These are phyloP conservation scores for Fregata magnificens DNA, from an alignment of 2,113 vertebrate species.

Conservation along the genomic window DNA sequence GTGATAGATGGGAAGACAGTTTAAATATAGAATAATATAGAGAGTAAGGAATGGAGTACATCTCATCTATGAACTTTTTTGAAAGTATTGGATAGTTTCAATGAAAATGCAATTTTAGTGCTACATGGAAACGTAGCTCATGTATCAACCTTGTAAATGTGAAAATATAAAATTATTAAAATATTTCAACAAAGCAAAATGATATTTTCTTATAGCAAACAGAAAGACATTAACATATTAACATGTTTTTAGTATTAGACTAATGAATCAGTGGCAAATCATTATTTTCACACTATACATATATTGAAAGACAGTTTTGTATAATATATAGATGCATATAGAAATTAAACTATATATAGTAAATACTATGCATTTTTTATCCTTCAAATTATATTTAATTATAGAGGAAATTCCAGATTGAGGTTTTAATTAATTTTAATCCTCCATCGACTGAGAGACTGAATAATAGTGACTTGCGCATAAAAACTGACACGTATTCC, in stretches of 20 bases:
- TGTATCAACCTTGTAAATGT: neutral
- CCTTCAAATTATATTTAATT: conserved; percentile 2
- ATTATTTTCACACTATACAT: neutral
- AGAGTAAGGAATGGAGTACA: neutral
- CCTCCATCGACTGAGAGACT: neutral
- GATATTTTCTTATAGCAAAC: neutral
- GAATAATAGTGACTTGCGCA: neutral
- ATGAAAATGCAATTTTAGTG: neutral
- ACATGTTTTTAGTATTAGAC: neutral
- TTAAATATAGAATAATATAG: neutral
- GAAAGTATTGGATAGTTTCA: neutral
- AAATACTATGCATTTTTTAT: neutral
- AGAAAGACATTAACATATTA: neutral
- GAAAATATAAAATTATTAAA: neutral
- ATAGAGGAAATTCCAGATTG: neutral
- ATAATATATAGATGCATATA: neutral
- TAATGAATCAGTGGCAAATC: neutral
- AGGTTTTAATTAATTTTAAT: neutral
- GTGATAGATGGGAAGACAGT: neutral
- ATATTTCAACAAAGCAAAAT: neutral
- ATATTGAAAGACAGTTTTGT: neutral
- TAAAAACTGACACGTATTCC: neutral
- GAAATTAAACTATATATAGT: neutral
- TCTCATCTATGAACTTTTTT: neutral
- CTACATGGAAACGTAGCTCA: neutral